Percentiles rank a stretch among this genome's conserved stretches.
These are phyloP conservation scores for Lampris incognitus DNA, from an alignment of 2,113 vertebrate genomes.

Conservation along the genomic window DNA sequence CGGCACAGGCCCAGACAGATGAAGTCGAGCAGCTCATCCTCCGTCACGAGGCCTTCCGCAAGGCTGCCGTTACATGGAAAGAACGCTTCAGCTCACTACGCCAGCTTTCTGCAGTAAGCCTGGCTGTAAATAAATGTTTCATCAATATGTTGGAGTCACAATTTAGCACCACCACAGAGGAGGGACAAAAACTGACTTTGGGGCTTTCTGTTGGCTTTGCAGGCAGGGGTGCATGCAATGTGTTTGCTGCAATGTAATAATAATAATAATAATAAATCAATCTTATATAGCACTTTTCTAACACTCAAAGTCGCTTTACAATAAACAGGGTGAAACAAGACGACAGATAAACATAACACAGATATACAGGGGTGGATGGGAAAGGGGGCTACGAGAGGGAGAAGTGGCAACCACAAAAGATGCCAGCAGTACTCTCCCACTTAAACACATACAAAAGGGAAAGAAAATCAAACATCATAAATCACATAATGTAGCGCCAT, in stretches of 20 bases:
- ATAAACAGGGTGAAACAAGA: too few species aligned
- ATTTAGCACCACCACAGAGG: conserved; percentile 45
- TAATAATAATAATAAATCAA: too few species aligned
- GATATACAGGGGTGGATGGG: too few species aligned
- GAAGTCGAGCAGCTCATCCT: conserved; percentile 95
- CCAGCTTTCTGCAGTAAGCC: conserved; percentile 87
- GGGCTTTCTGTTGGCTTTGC: conserved; percentile 48
- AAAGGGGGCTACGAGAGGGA: too few species aligned
- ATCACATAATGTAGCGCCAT: background rate
- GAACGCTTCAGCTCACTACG: conserved; percentile 91
- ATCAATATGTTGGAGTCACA: conserved; percentile 60
- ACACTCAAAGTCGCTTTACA: too few species aligned
- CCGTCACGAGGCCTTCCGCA: conserved; percentile 93
- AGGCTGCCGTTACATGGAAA: conserved; percentile 91
- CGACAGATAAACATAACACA: too few species aligned
- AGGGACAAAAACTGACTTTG: conserved; percentile 41
- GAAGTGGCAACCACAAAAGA: too few species aligned
- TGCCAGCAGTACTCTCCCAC: too few species aligned
- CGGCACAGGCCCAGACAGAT: conserved; percentile 86
- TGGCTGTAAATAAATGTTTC: conserved; percentile 67
- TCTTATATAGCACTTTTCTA: too few species aligned
- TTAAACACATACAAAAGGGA: too few species aligned
- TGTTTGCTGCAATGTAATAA: conserved; percentile 33
- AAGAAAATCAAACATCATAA: too few species aligned
- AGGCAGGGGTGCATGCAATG: conserved; percentile 44